Evolutionary conservation across 2,113 vertebrate species (phyloP), one percentile per base, ranked within the genome.

Genomic region (Romanogobio albipinnatus): DNA sequence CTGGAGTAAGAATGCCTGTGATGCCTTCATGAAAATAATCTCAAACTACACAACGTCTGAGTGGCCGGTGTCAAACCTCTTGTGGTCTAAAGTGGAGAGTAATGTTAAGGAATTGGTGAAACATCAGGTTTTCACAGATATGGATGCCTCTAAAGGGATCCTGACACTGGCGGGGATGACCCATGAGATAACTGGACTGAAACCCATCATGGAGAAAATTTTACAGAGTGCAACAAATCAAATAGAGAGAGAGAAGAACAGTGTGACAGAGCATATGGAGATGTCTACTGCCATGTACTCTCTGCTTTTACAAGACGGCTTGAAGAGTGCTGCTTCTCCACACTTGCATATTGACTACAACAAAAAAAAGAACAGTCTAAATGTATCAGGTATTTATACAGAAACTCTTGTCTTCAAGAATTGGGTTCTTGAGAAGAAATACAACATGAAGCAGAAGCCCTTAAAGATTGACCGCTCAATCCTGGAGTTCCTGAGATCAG

Each of bases 371-470:
- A 89, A 92, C 26, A 76, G 64, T 4, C 17, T 99, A 51, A 80
- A 29, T 36, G 74, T 98, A 0, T 89, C 86, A 64, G 97, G 97
- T 51, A 87, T 95, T 4, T 0, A 29, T 9, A 17, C 17, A 0
- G 95, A 97, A 29, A 90, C 96, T 13, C 92, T 82, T 75, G 83
- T 90, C 88, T 77, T 92, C 0, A 96, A 96, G 88, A 78, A 89
- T 43, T 93, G 95, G 78, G 89, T 98, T 80, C 86, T 94, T 15
- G 94, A 96, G 83, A 93, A 14, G 24, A 51, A 89, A 0, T 0
- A 88, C 9, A 10, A 5, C 0, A 90, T 97, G 88, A 89, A 78
- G 24, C 75, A 78, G 45, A 93, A 92, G 59, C 29, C 15, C 0
- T 15, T 96, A 39, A 39, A 75, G 2, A 0, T 95, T 1, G 19